Evolutionary conservation across 2,797 vertebrate species (phyloP).

Genomic region (Crocodylus rhombifer): DNA sequence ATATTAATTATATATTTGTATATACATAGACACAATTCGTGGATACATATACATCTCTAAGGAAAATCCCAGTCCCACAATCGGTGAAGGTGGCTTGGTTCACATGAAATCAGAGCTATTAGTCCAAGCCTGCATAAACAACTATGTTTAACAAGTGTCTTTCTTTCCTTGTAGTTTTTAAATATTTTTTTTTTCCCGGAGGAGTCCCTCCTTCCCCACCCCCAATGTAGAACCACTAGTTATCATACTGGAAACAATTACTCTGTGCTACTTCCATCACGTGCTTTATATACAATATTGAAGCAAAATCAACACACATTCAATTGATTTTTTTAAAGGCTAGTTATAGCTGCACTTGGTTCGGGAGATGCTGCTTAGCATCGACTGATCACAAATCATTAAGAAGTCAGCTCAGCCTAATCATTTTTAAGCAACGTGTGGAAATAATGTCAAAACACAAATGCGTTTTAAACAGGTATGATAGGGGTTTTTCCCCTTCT

Average conservation of each 20-base stretch:
- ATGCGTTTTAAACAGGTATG: background rate
- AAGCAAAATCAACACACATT: slow-evolving; percentile 65
- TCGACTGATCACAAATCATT: slow-evolving; percentile 10
- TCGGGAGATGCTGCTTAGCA: slow-evolving; percentile 55
- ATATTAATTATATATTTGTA: slow-evolving; percentile 43
- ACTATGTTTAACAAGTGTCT: background rate
- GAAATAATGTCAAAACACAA: slow-evolving; percentile 6
- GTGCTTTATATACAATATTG: slow-evolving; percentile 52
- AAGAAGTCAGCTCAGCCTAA: background rate
- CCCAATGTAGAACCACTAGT: background rate
- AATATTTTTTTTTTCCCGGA: too few relatives aligned
- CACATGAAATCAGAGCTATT: background rate
- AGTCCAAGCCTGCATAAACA: background rate
- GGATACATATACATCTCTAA: background rate
- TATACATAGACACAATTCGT: slow-evolving; percentile 21
- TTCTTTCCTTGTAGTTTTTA: background rate
- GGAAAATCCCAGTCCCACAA: background rate
- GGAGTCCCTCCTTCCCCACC: too few relatives aligned
- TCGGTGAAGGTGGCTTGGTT: slow-evolving; percentile 3
- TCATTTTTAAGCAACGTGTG: slow-evolving; percentile 11
- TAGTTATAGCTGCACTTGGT: slow-evolving; percentile 65
- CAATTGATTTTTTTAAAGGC: slow-evolving; percentile 52
- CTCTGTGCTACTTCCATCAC: background rate
- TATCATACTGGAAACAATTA: slow-evolving; percentile 42
- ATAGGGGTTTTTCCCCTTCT: too few relatives aligned